A percentile compares a stretch with the other conserved stretches of the same genome.
These are phyloP conservation scores for Tinamus major DNA, from an alignment of 2,797 vertebrate species.

Conservation along the genomic window DNA sequence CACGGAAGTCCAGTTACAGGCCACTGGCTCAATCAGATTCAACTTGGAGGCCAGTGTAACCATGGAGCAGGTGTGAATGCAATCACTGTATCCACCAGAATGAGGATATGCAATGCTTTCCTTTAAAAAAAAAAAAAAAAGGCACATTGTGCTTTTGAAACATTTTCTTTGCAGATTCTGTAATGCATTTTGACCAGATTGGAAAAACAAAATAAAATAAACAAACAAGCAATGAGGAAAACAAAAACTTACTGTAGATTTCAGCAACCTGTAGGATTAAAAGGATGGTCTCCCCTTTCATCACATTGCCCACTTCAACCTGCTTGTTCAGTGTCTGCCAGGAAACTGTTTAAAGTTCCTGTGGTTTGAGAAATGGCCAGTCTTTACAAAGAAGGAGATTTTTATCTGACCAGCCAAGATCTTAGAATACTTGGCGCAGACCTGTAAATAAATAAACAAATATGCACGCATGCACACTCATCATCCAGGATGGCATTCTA, in stretches of 20 bases:
- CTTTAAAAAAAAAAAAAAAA: neutral
- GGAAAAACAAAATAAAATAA: constrained; percentile 1
- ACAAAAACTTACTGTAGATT: constrained; percentile 26
- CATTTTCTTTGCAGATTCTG: neutral
- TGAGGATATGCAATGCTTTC: neutral
- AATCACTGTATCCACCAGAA: constrained; percentile 38
- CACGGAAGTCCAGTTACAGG: neutral
- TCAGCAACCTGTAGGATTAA: constrained; percentile 65
- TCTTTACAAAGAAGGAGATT: constrained; percentile 66
- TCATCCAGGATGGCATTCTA: neutral
- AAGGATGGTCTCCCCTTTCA: constrained; percentile 61
- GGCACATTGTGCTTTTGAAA: neutral
- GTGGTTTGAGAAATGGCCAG: constrained; percentile 75
- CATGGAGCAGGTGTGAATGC: constrained; percentile 30
- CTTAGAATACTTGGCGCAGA: constrained; percentile 55
- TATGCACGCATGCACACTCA: rapidly evolving
- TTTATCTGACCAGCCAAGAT: constrained; percentile 67
- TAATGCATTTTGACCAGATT: constrained; percentile 6
- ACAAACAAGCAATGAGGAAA: neutral
- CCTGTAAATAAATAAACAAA: constrained; percentile 60
- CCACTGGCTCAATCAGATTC: constrained; percentile 19
- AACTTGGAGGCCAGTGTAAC: neutral
- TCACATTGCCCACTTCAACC: constrained; percentile 68
- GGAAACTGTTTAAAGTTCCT: constrained; percentile 78
- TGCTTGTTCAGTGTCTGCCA: constrained; percentile 60